These are phyloP conservation scores for Diplodus puntazzo DNA, from an alignment of 2,797 vertebrate genomes.

Conservation along the genomic window DNA sequence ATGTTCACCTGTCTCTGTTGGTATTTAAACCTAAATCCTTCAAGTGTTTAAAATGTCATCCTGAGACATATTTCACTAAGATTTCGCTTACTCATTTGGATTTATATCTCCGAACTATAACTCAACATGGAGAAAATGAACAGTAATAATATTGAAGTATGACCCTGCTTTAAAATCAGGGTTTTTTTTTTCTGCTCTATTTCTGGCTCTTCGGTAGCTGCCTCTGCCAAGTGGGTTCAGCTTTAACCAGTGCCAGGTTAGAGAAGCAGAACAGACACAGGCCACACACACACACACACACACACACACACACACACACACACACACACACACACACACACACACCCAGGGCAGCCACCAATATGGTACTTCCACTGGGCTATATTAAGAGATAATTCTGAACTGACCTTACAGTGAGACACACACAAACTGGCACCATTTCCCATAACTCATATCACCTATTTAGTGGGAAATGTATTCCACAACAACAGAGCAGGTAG, in stretches of 20 bases:
- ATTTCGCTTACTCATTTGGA: neutral
- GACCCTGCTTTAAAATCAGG: neutral
- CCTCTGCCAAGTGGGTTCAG: slow-evolving; percentile 24
- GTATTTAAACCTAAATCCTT: neutral
- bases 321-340: slow-evolving; percentile 19
- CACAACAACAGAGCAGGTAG: slow-evolving; percentile 3
- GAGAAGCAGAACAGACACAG: slow-evolving; percentile 29
- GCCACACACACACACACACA: slow-evolving; percentile 15
- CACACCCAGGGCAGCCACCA: slow-evolving; percentile 24
- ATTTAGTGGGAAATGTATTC: slow-evolving; percentile 32
- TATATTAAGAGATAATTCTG: slow-evolving; percentile 56
- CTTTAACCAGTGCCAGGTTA: slow-evolving; percentile 54
- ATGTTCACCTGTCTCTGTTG: neutral
- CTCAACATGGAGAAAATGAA: neutral
- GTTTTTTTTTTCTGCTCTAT: slow-evolving; percentile 21
- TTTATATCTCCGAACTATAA: neutral
- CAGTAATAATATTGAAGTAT: neutral
- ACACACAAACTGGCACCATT: neutral
- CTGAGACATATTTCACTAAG: neutral
- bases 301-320: slow-evolving; percentile 19
- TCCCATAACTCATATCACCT: slow-evolving; percentile 18
- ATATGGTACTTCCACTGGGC: slow-evolving; percentile 42
- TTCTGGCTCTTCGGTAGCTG: slow-evolving; percentile 19
- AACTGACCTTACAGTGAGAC: slow-evolving; percentile 31
- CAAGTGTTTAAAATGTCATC: too few relatives aligned